Conservation (phyloP, 1,140 invertebrate species). For the Pseudomyrmex flavicornis region DNA sequence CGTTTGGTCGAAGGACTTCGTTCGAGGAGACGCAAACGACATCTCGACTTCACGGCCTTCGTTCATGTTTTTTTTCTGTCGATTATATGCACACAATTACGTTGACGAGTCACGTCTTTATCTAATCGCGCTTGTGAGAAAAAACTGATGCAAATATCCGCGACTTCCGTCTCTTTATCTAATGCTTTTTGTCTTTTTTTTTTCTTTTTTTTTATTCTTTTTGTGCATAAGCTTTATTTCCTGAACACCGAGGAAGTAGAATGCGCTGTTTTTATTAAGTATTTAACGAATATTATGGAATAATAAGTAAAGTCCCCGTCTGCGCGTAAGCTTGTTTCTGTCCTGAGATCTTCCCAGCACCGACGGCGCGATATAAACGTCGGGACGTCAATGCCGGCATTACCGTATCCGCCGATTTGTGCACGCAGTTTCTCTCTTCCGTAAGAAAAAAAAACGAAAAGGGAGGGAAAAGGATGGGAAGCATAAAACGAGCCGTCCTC, state of each 20-base stretch:
- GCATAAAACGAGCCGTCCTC: slow-evolving; percentile 62
- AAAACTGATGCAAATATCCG: slow-evolving; percentile 24
- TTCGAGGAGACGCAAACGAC: slow-evolving; percentile 47
- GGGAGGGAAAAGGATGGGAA: neutral
- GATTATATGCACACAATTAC: slow-evolving; percentile 44
- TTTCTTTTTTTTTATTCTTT: neutral
- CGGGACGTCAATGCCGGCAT: slow-evolving; percentile 19
- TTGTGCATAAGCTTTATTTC: neutral
- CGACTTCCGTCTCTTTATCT: slow-evolving; percentile 4
- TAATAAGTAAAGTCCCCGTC: neutral
- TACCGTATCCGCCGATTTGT: slow-evolving; percentile 63
- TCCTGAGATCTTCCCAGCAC: slow-evolving; percentile 47
- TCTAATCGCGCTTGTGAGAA: slow-evolving; percentile 33
- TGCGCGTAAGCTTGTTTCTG: slow-evolving; percentile 40
- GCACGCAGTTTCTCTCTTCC: slow-evolving; percentile 34
- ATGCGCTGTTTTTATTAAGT: neutral
- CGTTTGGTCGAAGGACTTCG: slow-evolving; percentile 35
- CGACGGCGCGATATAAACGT: slow-evolving; percentile 47
- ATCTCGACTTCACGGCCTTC: slow-evolving; percentile 48
- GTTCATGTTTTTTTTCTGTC: slow-evolving; percentile 32
- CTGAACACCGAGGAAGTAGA: neutral
- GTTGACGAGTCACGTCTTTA: slow-evolving; percentile 15
- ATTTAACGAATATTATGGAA: too few species aligned
- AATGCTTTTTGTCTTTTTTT: neutral
- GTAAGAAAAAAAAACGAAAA: slow-evolving; percentile 46